Evolutionary conservation across 2,888 invertebrate species (phyloP).

Genomic region (Netelia virgata): DNA sequence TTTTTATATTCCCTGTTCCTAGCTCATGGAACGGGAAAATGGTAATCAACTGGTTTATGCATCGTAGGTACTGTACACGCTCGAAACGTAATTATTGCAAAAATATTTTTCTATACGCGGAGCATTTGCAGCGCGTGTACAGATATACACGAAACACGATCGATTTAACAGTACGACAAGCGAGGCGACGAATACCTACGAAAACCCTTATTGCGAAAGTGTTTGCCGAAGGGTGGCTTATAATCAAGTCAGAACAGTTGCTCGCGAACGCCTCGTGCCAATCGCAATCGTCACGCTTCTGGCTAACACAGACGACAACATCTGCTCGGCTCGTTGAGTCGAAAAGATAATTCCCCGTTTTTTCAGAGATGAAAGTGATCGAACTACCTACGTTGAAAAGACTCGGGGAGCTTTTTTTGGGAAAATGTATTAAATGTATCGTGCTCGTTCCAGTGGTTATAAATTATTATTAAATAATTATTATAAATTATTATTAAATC

Average conservation of each 20-base stretch:
- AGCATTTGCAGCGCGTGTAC: neutral
- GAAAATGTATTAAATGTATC: neutral
- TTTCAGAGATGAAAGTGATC: neutral
- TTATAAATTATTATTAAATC: no score
- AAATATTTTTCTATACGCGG: neutral
- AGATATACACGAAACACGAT: constrained; percentile 1
- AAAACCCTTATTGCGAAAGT: constrained; percentile 12
- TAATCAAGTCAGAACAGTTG: constrained; percentile 57
- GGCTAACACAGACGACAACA: constrained; percentile 32
- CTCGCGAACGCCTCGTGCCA: constrained; percentile 46
- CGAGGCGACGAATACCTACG: constrained; percentile 39
- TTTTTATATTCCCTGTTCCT: constrained; percentile 31
- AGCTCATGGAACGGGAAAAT: constrained; percentile 40
- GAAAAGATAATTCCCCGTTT: constrained; percentile 38
- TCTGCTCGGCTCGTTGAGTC: constrained; percentile 54
- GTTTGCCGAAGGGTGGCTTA: constrained; percentile 45
- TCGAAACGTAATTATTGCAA: neutral
- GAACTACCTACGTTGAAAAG: neutral
- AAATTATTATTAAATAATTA: no score
- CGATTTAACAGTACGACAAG: constrained; percentile 21
- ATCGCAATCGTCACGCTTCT: constrained; percentile 50
- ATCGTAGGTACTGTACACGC: neutral
- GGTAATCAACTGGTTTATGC: constrained; percentile 40
- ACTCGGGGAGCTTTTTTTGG: neutral
- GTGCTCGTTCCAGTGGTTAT: neutral